Conservation (phyloP, 2,113 vertebrate genomes). For the Myrmophylax atrothorax region DNA sequence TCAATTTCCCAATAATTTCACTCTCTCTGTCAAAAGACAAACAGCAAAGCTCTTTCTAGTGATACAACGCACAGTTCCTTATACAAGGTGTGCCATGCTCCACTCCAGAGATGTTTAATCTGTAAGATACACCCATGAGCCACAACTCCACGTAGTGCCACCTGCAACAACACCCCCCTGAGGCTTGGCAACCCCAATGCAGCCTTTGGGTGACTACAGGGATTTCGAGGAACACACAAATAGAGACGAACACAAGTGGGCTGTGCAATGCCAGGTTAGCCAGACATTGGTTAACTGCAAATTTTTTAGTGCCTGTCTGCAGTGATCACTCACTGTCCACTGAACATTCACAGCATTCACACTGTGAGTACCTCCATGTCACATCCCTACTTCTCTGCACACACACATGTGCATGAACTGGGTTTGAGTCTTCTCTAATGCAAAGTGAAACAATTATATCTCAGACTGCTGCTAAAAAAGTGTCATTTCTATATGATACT, state of each 20-base stretch:
- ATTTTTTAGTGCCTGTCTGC: not conserved
- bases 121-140: rapidly evolving
- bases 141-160: rapidly evolving
- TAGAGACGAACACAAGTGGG: not conserved
- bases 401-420: rapidly evolving
- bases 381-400: not conserved
- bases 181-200: not conserved
- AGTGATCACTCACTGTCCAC: not conserved
- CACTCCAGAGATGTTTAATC: not conserved
- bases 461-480: not conserved
- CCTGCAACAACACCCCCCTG: not conserved
- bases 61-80: not conserved
- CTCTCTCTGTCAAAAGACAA: not conserved
- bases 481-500: not conserved
- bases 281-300: not conserved
- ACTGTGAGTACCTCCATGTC: not conserved
- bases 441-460: not conserved
- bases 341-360: not conserved
- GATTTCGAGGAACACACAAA: not conserved
- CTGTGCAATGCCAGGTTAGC: rapidly evolving
- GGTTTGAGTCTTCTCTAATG: not conserved
- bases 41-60: not conserved
- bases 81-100: rapidly evolving
- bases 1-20: not conserved
- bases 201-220: not conserved